Base-by-base conservation (phyloP, 2,888 invertebrate genomes). In the Agonopterix heracliana region DNA sequence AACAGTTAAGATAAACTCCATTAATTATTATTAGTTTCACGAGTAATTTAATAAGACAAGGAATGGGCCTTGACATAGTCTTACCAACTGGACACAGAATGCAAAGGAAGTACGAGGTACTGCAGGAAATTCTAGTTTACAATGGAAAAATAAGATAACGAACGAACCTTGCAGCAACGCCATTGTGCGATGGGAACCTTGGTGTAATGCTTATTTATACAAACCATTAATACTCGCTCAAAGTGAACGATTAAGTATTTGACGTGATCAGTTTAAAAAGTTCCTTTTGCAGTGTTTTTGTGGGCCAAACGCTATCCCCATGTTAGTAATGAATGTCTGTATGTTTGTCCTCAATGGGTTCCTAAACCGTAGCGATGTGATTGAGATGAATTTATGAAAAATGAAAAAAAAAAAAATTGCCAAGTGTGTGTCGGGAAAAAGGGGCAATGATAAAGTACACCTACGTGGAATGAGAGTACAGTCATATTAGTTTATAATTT, bases 21-120 rank as follows among this genome's bases (percentile, higher is more conserved):
- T 73, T 71, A 73, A 72, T 71, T 69, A 77, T 71, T 74, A 66
- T 9, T 38, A 38, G 64, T 70, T 78, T 68, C 66, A 71, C 68
- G 67, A 66, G 60, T 75, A 70, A 47, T 66, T 70, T 67, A 68
- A 70, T 68, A 66, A 68, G 64, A 64, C 58, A 64, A 60, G 56
- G 61, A 61, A 57, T 50, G 57, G 56, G 51, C 82, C 81, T 76
- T 84, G 83, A 73, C 83, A 75, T 59, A 74, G 69, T 79, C 64
- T 63, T 57, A 56, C 5, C 26, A 26, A 26, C 60, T 61, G 53
- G 54, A 64, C 61, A 62, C 61, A 58, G 66, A 74, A 72, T 70
- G 71, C 71, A 68, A 74, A 71, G 74, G 76, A 79, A 79, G 66
- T 67, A 66, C 64, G 61, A 63, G 59, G 59, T n/a, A 9, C n/a